Percentiles rank a stretch among this genome's conserved stretches.
These are phyloP conservation scores for Eurypyga helias DNA, from an alignment of 2,113 vertebrate species.

Conservation along the genomic window DNA sequence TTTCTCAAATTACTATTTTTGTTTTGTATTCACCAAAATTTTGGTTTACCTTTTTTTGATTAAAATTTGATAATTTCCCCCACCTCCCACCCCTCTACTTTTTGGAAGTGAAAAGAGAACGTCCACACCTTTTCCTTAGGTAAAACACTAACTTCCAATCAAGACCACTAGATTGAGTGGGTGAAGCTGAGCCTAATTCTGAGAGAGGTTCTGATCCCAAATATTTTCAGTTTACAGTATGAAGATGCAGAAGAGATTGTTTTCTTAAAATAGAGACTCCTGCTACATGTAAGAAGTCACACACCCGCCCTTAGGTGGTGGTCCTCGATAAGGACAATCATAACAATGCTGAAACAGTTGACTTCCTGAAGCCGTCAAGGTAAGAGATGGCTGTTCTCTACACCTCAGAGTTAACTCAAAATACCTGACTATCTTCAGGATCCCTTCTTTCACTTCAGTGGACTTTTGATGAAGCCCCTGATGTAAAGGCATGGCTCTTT, in stretches of 20 bases:
- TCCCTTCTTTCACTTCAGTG: neutral
- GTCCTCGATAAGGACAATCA: neutral
- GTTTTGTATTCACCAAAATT: neutral
- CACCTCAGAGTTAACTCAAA: neutral
- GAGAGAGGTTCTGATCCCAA: neutral
- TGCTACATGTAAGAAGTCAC: fast-evolving
- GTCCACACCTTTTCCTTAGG: neutral
- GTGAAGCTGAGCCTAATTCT: neutral
- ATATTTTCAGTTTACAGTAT: neutral
- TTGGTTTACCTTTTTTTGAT: neutral
- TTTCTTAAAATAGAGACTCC: neutral
- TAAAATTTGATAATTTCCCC: no score
- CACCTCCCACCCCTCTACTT: neutral
- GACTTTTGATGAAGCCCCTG: neutral
- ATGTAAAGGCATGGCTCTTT: neutral
- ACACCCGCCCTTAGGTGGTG: neutral
- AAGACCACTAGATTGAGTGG: neutral
- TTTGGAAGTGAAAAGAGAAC: neutral
- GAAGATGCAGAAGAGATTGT: neutral
- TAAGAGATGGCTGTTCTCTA: neutral
- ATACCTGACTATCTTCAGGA: neutral
- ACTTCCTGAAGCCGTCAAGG: neutral
- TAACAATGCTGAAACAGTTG: neutral
- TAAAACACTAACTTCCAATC: neutral
- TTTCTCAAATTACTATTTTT: neutral